phyloP scores from a whole-genome alignment of 2,888 invertebrate genomes.

The Sphinx pinastri region DNA sequence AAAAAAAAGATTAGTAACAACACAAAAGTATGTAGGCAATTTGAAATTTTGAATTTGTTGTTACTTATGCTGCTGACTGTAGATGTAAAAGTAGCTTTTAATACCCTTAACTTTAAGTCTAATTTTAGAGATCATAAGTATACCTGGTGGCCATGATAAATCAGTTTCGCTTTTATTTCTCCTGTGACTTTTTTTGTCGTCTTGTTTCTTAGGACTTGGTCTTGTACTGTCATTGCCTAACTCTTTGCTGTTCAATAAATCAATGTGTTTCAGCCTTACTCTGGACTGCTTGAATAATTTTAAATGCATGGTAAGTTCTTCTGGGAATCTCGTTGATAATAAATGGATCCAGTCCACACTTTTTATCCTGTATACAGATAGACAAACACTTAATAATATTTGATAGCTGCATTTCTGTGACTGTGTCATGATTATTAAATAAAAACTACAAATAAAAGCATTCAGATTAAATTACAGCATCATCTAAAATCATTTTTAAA shows the following conservation, averaged over 20 bases:
- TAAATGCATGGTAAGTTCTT: conserved; percentile 95
- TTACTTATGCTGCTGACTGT: too few species aligned
- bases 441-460: too few species aligned
- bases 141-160: conserved; percentile 86
- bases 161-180: conserved; percentile 90
- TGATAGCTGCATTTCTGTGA: background rate
- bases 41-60: too few species aligned
- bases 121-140: conserved; percentile 21
- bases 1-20: too few species aligned
- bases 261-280: conserved; percentile 76
- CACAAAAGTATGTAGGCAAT: too few species aligned
- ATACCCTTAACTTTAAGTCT: too few species aligned
- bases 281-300: conserved; percentile 92
- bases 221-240: conserved; percentile 67
- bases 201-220: conserved; percentile 71
- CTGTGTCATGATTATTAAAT: too few species aligned
- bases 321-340: conserved; percentile 93
- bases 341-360: conserved; percentile 96
- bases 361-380: conserved; percentile 83
- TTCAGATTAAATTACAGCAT: too few species aligned
- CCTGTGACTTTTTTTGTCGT: conserved; percentile 84
- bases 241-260: conserved; percentile 74
- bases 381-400: background rate
- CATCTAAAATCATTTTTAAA: too few species aligned
- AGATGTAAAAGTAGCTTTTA: too few species aligned